Base-by-base conservation (phyloP, 2,113 vertebrate species). In the Empidonax traillii region DNA sequence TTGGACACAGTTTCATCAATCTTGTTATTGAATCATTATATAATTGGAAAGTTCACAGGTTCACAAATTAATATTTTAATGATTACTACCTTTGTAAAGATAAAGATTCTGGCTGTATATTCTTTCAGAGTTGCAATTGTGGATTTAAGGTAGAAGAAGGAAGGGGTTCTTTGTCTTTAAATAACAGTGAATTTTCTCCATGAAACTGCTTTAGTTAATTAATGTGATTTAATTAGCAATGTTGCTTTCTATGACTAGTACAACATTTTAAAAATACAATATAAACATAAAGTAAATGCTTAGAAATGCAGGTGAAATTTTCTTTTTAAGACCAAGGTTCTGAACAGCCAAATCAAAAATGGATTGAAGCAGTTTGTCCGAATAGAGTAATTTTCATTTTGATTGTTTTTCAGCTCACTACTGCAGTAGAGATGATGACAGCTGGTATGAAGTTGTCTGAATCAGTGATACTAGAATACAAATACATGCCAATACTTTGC, bases 331-430 rank as follows among this genome's bases (percentile, higher is more conserved):
- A 53, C 25, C 8, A 71, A 67, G 41, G 31, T 53, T 90, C 49
- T 88, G 69, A 95, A 93, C 37, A 20, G 69, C 79, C 71, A 79
- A n/a, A 89, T 82, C 19, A 90, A 82, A 90, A 68, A 63, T 15
- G 14, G 41, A 89, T 84, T 92, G 87, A 77, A 94, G 27, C 15
- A 30, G 16, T 83, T 94, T 37, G 37, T 89, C 85, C 94, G 87
- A 94, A 90, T 15, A 76, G 85, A 95, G 66, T 62, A 82, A 95
- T 97, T 86, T 89, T 95, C 61, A 75, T 43, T 95, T 68, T 80
- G 83, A 91, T 85, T 93, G 79, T 73, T 89, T 89, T 85, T 93
- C 91, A 89, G 27, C 37, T 80, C 19, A 16, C 85, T 93, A 0
- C 53, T 81, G 67, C 52, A 87, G 66, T 53, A 84, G 61, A 85